Base-by-base conservation (phyloP, 2,888 invertebrate species). In the Metopia argyrocephala region DNA sequence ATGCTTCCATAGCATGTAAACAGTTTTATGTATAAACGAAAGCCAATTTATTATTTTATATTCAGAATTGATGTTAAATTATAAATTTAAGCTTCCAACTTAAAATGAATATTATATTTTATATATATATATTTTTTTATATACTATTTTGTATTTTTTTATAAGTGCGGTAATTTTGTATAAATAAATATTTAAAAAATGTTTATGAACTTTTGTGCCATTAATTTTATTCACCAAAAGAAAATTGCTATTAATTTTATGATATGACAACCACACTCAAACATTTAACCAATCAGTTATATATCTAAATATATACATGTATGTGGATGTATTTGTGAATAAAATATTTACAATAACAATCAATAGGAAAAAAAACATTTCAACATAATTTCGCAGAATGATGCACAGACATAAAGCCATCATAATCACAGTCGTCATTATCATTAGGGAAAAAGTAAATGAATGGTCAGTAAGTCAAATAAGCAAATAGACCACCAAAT, bases 371-470 rank as follows among this genome's bases (percentile, higher is more conserved):
- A 56, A 70, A 76, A 64, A n/a, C n/a, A n/a, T n/a, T n/a, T 59
- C 45, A 66, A 48, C 62, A 70, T 70, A 76, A 62, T 62, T 62
- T 62, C 2, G 27, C 21, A 25, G 31, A 57, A 62, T 76, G 25
- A 69, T 61, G 38, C n/a, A 21, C 31, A 52, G 31, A n/a, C 31
- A 31, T 64, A 62, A 64, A 50, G 25, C n/a, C 54, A 54, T n/a
- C 12, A 38, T 46, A 27, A 38, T 20, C 21, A 46, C 52, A 27
- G 21, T 68, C 50, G 56, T n/a, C 25, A 7, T 38, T 57, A 54
- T 65, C 73, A 65, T 69, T 68, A 76, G 52, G 56, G 65, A 78
- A 50, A n/a, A 6, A 28, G 27, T 52, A 65, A 61, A 28, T 62
- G 28, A 64, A 12, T 48, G 54, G 38, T n/a, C 38, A 50, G 48